Percentiles rank a stretch among this genome's conserved stretches.
Evolutionary conservation across 2,113 vertebrate genomes (phyloP).

Genomic region (Odocoileus hemionus): DNA sequence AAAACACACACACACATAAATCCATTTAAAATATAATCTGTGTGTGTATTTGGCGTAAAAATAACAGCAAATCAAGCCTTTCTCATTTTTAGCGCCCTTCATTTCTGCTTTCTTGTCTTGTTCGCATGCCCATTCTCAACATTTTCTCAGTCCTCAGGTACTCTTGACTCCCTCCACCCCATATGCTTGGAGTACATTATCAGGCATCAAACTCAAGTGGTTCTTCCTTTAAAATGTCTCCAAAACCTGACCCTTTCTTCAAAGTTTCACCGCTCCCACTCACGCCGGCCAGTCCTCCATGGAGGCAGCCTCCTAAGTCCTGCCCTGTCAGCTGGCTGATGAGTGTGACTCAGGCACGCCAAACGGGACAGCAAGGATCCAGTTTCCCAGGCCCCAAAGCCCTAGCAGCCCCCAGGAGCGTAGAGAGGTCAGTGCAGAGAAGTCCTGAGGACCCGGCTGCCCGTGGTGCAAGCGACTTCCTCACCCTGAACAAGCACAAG

Average conservation of each 20-base stretch:
- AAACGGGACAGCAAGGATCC: not conserved
- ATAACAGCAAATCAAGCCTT: not conserved
- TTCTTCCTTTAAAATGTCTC: not conserved
- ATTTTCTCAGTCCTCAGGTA: not conserved
- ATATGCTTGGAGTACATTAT: not conserved
- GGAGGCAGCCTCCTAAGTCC: not conserved
- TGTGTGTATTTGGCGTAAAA: not conserved
- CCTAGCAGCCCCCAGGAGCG: no score
- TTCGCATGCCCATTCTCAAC: not conserved
- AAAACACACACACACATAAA: not conserved
- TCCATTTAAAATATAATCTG: not conserved
- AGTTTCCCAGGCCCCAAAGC: not conserved
- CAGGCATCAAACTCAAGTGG: not conserved
- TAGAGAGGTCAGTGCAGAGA: not conserved
- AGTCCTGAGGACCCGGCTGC: not conserved
- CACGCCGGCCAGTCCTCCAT: fast-evolving
- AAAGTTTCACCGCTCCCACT: not conserved
- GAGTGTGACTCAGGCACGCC: not conserved
- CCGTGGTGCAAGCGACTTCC: not conserved
- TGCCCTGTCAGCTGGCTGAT: not conserved
- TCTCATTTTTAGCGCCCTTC: not conserved
- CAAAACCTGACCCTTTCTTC: not conserved
- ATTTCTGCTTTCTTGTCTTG: not conserved
- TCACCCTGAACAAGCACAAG: not conserved
- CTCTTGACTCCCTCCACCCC: not conserved